Evolutionary conservation across 2,113 vertebrate species (phyloP).

Genomic region (Saguinus midas): DNA sequence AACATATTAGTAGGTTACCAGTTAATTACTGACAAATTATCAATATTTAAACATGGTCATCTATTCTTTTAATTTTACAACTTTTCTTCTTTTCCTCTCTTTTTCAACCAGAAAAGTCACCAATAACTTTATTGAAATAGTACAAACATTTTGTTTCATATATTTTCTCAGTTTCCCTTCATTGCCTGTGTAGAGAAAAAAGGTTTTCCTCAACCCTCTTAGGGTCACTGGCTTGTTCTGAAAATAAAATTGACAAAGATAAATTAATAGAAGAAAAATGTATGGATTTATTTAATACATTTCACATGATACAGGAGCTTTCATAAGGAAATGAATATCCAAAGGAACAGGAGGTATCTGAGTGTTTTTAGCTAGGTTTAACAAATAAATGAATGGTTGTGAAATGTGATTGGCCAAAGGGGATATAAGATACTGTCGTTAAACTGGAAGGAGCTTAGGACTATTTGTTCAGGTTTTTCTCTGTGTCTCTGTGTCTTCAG

Average conservation of each 20-base stretch:
- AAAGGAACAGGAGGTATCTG: background rate
- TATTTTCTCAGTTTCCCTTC: background rate
- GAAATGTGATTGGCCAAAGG: background rate
- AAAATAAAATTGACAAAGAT: background rate
- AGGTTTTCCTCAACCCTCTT: background rate
- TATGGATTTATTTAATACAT: background rate
- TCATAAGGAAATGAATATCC: background rate
- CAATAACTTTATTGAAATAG: background rate
- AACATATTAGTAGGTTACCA: background rate
- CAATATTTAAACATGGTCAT: background rate
- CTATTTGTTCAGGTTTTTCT: background rate
- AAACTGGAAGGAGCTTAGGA: background rate
- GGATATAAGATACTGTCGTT: background rate
- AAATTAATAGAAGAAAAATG: background rate
- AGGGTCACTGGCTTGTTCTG: background rate
- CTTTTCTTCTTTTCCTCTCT: background rate
- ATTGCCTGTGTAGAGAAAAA: background rate
- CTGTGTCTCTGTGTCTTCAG: background rate
- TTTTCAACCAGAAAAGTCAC: background rate
- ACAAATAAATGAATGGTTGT: background rate
- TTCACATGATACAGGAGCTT: background rate
- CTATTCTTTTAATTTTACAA: background rate
- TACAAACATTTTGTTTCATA: background rate
- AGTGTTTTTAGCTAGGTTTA: background rate
- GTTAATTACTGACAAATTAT: background rate